Conservation (phyloP, 2,113 vertebrate species). For the Mormyrus lacerda region DNA sequence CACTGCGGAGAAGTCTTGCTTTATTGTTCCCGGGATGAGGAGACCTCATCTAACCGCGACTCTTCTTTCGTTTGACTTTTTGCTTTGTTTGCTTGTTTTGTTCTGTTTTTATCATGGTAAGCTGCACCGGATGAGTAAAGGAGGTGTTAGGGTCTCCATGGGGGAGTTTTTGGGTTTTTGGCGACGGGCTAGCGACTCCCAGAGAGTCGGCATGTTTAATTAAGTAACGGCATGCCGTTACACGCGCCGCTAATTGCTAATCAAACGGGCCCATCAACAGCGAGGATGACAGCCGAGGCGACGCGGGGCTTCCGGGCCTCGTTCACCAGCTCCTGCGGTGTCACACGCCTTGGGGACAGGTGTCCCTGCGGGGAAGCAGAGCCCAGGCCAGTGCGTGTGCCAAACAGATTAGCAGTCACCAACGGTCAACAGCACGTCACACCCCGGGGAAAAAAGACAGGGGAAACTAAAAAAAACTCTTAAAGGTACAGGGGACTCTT, state of each 20-base stretch:
- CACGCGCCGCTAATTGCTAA: background rate
- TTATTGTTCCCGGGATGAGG: background rate
- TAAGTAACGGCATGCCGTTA: background rate
- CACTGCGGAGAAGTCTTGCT: background rate
- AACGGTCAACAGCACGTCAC: background rate
- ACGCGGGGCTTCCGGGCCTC: background rate
- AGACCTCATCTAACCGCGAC: background rate
- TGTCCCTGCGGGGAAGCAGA: background rate
- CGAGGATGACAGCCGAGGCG: background rate
- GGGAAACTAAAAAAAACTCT: background rate
- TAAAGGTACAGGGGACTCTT: background rate
- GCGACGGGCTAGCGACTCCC: background rate
- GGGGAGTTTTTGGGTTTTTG: background rate
- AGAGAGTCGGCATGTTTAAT: background rate
- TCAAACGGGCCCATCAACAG: background rate
- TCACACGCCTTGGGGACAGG: background rate
- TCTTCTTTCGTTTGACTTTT: background rate
- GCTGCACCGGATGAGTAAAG: background rate
- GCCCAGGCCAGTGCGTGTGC: background rate
- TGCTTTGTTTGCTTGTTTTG: background rate
- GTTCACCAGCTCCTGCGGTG: background rate
- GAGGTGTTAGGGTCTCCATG: background rate
- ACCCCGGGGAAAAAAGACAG: background rate
- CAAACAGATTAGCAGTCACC: background rate
- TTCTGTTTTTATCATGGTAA: background rate